phyloP scores from a whole-genome alignment of 2,888 invertebrate species.

The Yponomeuta cagnagella region DNA sequence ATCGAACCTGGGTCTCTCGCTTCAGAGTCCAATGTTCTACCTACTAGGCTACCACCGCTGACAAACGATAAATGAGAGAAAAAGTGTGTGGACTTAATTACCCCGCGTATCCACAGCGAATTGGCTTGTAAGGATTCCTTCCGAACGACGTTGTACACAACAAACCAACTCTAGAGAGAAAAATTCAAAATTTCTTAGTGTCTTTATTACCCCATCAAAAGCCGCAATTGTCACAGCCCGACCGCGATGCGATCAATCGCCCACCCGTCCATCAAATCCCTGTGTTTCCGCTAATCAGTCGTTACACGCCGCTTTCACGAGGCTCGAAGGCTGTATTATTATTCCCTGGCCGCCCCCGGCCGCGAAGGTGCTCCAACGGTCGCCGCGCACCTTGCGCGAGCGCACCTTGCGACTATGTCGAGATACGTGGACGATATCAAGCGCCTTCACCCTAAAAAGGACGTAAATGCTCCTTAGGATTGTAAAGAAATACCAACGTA shows the following conservation, averaged over 20 bases:
- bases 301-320: conserved; percentile 43
- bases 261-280: not conserved
- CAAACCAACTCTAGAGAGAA: no score
- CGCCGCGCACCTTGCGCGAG: conserved; percentile 59
- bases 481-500: not conserved
- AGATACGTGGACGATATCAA: conserved; percentile 63
- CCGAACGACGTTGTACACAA: no score
- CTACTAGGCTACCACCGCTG: no score
- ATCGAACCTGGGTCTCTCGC: no score
- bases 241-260: not conserved
- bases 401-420: conserved; percentile 63
- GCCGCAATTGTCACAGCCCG: not conserved
- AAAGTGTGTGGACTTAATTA: no score
- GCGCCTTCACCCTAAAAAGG: conserved; percentile 32
- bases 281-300: conserved; percentile 58
- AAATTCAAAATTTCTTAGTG: not conserved
- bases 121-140: no score
- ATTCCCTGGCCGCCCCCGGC: conserved; percentile 14
- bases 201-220: not conserved
- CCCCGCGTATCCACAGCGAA: no score
- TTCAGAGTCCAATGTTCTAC: no score
- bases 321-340: conserved; percentile 20
- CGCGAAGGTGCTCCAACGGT: conserved; percentile 61
- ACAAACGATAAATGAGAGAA: no score
- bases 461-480: conserved; percentile 22